Evolutionary conservation across 2,113 vertebrate genomes (phyloP).

Genomic region (Arvicanthis niloticus): DNA sequence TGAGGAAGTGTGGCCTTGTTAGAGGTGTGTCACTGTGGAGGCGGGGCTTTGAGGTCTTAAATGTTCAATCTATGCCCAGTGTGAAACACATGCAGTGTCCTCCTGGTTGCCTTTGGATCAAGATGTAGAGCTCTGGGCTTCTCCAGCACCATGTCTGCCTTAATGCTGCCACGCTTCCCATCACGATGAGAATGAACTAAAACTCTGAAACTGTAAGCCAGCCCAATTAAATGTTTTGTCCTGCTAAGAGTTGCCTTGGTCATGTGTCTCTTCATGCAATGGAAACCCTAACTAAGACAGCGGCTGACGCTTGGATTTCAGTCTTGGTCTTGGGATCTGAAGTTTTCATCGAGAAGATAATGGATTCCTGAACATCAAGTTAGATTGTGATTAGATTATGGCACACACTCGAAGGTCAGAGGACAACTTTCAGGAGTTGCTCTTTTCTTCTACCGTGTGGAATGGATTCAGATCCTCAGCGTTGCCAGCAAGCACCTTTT

Average conservation of each 20-base stretch:
- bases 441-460: neutral
- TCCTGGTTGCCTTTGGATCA: neutral
- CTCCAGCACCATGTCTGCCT: neutral
- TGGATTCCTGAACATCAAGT: neutral
- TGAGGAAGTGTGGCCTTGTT: neutral
- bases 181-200: neutral
- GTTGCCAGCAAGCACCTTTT: neutral
- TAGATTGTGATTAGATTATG: neutral
- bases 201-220: neutral
- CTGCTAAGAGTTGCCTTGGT: neutral
- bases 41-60: neutral
- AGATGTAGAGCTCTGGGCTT: neutral
- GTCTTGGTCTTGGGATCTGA: constrained; percentile 11
- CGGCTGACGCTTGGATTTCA: neutral
- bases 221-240: neutral
- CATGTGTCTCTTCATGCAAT: neutral
- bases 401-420: neutral
- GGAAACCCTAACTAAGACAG: neutral
- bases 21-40: neutral
- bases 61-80: neutral
- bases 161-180: neutral
- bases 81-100: neutral
- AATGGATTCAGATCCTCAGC: neutral
- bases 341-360: neutral
- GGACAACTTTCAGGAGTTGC: neutral